These are phyloP conservation scores for Tonatia bakeri DNA, from an alignment of 2,113 vertebrate genomes.

Conservation along the genomic window DNA sequence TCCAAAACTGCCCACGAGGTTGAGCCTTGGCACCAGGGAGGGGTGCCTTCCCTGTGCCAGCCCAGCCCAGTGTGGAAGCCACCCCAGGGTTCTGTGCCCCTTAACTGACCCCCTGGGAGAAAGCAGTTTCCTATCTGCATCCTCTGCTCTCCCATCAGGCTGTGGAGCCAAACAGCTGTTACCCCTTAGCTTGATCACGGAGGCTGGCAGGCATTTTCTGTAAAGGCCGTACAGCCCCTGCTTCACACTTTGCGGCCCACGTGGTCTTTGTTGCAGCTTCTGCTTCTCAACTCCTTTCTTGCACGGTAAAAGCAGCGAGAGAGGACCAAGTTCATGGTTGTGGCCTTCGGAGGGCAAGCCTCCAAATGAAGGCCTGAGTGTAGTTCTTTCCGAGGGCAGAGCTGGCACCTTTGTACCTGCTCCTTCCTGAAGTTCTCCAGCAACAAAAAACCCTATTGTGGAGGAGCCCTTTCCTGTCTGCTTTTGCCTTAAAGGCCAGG, in stretches of 20 bases:
- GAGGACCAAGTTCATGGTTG: neutral
- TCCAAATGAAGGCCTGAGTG: neutral
- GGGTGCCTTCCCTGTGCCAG: neutral
- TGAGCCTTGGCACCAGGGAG: neutral
- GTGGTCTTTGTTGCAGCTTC: neutral
- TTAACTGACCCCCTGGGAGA: neutral
- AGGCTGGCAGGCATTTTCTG: neutral
- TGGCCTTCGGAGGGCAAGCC: neutral
- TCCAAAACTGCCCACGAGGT: constrained; percentile 41
- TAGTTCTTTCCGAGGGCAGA: neutral
- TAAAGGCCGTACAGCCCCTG: neutral
- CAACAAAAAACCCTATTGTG: neutral
- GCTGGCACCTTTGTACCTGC: neutral
- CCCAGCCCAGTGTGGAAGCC: neutral
- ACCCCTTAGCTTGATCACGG: neutral
- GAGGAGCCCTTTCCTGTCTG: neutral
- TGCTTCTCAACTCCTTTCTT: neutral
- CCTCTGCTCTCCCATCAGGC: neutral
- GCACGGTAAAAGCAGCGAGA: neutral
- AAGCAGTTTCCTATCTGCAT: neutral
- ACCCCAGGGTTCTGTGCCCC: neutral
- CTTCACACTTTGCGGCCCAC: neutral
- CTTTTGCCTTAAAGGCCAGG: neutral
- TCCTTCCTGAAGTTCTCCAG: neutral
- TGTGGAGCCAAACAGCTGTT: neutral